Base-by-base conservation (phyloP, 2,888 invertebrate species). In the Watsonalla cultraria region DNA sequence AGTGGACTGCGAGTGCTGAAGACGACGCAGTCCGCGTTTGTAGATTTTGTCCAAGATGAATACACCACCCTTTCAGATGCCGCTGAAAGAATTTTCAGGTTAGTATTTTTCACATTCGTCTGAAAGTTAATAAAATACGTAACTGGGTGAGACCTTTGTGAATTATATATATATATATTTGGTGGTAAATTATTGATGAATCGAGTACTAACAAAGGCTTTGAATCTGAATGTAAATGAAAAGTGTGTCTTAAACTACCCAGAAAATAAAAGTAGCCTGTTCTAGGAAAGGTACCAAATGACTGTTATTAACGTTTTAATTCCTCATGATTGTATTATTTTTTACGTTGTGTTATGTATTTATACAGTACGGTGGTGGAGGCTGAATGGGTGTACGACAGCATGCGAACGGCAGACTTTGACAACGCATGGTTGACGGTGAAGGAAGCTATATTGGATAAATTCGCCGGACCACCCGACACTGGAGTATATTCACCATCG, bases 11-110 rank as follows among this genome's bases (percentile, higher is more conserved):
- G 95, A 46, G 93, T 96, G 0, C 80, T 96, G 59, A 96, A 96
- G 81, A 96, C 96, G 0, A 96, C 96, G 0, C 94, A 96, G 74
- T 96, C 96, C 0, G 93, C 95, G 0, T 96, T 96, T 74, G 94
- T 93, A 4, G 95, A 96, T 78, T 96, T 96, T 72, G 93, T 95
- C 24, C 92, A 94, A 74, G 96, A 96, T 71, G 96, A 95, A 68
- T 96, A 94, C 78, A 93, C 95, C 34, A 94, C 95, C 0, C 84
- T 96, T 15, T 92, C 94, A 0, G 96, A 96, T 80, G 92, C 93
- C 46, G 92, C 94, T 47, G 96, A 96, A 76, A 92, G 96, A 61
- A 93, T 96, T 67, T 94, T 95, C 75, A 91, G 91, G 91, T 42
- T 42, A 11, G 42, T 42, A 42, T 42, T 42, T 39, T n/a, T n/a